Base-by-base conservation (phyloP, 2,113 vertebrate genomes). In the Arizona elegans region DNA sequence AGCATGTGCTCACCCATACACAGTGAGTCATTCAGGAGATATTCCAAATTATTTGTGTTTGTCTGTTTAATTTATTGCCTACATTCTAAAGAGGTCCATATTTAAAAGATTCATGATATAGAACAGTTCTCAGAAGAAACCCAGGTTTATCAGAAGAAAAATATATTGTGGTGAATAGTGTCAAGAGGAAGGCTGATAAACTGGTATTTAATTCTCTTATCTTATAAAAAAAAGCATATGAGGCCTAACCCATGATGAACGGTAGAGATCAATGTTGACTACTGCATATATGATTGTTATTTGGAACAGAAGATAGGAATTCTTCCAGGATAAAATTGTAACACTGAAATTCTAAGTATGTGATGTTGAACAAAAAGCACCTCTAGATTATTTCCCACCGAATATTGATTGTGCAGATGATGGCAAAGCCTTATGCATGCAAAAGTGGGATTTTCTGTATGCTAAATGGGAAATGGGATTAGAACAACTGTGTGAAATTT, bases 1-100 rank as follows among this genome's bases (percentile, higher is more conserved):
- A 99, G 96, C 99, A 99, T 8, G 98, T 99, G 92, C 98, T 99
- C 94, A 99, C 98, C 89, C 99, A 99, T 97, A 99, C 99, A 0
- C 98, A 99, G 99, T 99, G 98, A 95, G 98, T 97, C 9, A 38
- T 26, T 38, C 59, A 15, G 33, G 21, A 33, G 26, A n/a, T 0
- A 0, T 65, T 21, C 54, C 50, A 81, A 43, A 81, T 38, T 81
- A 23, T 81, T 5, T 75, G 70, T 75, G 13, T 75, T 7, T 75
- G 13, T 75, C n/a, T 38, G 15, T 19, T 81, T 81, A 33, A 81
- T 81, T 81, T 81, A 81, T 43, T 81, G 17, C 75, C 33, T 43
- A 9, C 19, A 43, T 38, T 21, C 75, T 47, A 92, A 43, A 55
- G 10, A 86, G 24, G 54, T 50, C 8, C 38, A 59, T 65, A 50